Conservation (phyloP, 2,113 vertebrate genomes). For the Lepus europaeus region DNA sequence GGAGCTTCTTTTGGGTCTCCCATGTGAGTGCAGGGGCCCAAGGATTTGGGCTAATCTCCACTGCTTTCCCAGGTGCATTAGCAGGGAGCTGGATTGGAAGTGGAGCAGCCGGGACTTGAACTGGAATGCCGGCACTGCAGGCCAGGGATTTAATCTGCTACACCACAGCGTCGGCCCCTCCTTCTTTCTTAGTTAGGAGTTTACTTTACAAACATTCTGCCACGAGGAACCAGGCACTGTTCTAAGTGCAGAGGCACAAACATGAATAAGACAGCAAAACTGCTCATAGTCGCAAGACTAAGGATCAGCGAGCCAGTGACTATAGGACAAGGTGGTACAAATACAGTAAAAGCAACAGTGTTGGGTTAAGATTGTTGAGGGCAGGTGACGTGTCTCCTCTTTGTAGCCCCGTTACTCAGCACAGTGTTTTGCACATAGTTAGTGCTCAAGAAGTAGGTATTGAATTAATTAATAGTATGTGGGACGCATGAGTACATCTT, state of each 20-base stretch:
- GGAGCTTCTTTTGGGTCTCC: too few species aligned
- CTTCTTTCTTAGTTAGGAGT: conserved; percentile 6
- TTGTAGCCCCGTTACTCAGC: not conserved
- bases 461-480: not conserved
- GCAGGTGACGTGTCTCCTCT: not conserved
- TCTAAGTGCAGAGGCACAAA: not conserved
- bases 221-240: not conserved
- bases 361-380: not conserved
- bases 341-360: not conserved
- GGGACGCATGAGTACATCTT: not conserved
- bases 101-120: too few species aligned
- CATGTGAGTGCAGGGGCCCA: too few species aligned
- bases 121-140: too few species aligned
- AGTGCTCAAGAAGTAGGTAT: not conserved
- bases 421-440: conserved; percentile 21
- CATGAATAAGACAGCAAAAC: not conserved
- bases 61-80: too few species aligned
- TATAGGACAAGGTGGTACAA: not conserved
- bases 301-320: not conserved
- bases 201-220: not conserved
- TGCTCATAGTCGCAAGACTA: not conserved
- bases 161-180: too few species aligned
- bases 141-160: too few species aligned
- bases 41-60: too few species aligned
- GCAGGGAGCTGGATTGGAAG: too few species aligned